Evolutionary conservation across 2,888 invertebrate genomes (phyloP), one percentile per base, ranked within the genome.

Genomic region (Apodemia zela): DNA sequence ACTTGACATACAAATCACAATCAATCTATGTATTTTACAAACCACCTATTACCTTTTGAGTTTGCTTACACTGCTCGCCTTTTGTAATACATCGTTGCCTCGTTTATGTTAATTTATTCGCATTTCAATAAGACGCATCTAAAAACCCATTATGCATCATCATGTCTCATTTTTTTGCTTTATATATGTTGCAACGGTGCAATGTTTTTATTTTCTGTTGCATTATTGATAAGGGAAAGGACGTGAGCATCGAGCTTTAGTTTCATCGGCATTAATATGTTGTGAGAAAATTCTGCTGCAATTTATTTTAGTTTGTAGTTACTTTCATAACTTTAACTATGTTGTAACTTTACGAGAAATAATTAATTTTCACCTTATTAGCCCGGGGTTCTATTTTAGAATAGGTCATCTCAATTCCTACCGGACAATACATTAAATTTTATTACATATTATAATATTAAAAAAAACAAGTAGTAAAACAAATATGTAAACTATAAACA

Each of bases 31-130:
- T 38, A 11, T 38, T 38, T 13, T 38, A 38, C 38, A 13, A 38
- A 38, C 35, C 0, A 7, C 10, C 10, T 35, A 13, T n/a, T 15
- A 42, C 5, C 13, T 42, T 42, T 42, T 6, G 15, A 54, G 54
- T 54, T 54, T 54, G 54, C 54, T 54, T 54, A 54, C 15, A 54
- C 6, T 67, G 72, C 29, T 11, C 25, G 7, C 54, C 54, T 25
- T 73, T 77, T 47, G 66, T 68, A 72, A 78, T 79, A 74, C 72
- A 72, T 78, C 78, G 76, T 75, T 77, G 76, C 75, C 77, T 75
- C 80, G 45, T 75, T 84, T 86, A 85, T 85, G 83, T 80, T 85
- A 87, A 89, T 88, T 84, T 87, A 89, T 87, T 86, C 80, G 82
- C 84, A 87, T 87, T 81, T 85, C 78, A 87, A 87, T 85, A 81